phyloP scores from a whole-genome alignment of 1,140 invertebrate genomes.

The Camponotus pennsylvanicus region DNA sequence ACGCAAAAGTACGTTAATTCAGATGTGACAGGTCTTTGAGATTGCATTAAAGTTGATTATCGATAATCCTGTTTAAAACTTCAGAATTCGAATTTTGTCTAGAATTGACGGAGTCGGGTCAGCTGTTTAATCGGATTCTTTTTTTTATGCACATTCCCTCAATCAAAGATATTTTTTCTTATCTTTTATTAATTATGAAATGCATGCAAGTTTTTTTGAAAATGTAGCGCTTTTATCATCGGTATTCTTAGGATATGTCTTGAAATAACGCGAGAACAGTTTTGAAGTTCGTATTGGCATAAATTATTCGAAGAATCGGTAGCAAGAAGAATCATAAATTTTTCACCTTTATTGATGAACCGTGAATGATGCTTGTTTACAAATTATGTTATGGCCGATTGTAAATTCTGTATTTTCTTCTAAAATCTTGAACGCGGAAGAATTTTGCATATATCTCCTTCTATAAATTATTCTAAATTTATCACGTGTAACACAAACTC shows the following conservation, averaged over 20 bases:
- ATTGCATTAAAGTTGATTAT: constrained; percentile 31
- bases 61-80: not conserved
- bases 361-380: not conserved
- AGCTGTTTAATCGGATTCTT: not conserved
- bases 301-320: not conserved
- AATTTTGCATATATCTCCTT: not conserved
- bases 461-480: constrained; percentile 19
- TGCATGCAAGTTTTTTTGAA: not conserved
- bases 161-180: not conserved
- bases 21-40: not conserved
- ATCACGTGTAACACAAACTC: not conserved
- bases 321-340: not conserved
- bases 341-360: not conserved
- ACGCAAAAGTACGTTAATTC: not conserved
- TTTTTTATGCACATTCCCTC: not conserved
- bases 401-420: constrained; percentile 8
- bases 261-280: not conserved
- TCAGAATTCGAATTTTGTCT: not conserved
- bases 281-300: not conserved
- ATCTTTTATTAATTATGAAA: constrained; percentile 22
- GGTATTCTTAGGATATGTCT: constrained; percentile 9
- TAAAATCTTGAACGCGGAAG: constrained; percentile 8
- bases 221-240: not conserved
- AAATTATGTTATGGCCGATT: constrained; percentile 17
- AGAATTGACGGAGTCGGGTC: constrained; percentile 1